phyloP scores from a whole-genome alignment of 2,797 vertebrate species.

The Loris lydekkerianus region DNA sequence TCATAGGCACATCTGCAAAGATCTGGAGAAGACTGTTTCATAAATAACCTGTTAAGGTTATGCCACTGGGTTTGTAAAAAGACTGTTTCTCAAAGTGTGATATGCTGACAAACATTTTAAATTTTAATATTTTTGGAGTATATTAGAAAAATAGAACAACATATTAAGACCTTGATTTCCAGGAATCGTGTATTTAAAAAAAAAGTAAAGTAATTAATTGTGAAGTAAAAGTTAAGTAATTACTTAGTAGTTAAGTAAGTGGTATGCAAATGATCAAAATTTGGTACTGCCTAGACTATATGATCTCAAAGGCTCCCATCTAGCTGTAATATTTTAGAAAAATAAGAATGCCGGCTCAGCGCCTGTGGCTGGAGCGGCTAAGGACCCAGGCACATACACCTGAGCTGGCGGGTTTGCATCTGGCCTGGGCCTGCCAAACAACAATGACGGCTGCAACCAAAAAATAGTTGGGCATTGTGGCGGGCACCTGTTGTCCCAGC shows the following conservation, averaged over 20 bases:
- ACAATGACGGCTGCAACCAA: too few relatives aligned
- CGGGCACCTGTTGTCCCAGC: too few relatives aligned
- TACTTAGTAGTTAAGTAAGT: background rate
- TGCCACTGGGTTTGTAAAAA: slow-evolving; percentile 4
- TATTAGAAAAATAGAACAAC: slow-evolving; percentile 42
- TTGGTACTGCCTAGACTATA: background rate
- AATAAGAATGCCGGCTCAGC: background rate
- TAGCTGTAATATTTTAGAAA: slow-evolving; percentile 20
- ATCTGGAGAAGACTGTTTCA: background rate
- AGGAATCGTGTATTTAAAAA: slow-evolving; percentile 46
- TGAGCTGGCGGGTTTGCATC: too few relatives aligned
- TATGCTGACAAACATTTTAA: background rate
- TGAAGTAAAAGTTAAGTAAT: too few relatives aligned
- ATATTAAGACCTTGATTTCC: slow-evolving; percentile 32
- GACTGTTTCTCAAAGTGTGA: slow-evolving; percentile 32
- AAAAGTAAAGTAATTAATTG: slow-evolving; percentile 5
- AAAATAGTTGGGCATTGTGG: too few relatives aligned
- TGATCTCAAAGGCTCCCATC: background rate
- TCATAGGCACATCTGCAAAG: background rate
- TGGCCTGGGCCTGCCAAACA: too few relatives aligned
- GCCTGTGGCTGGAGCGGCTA: too few relatives aligned
- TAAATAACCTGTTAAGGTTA: background rate
- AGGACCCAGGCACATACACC: too few relatives aligned
- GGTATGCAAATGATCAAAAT: background rate
- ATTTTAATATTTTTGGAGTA: slow-evolving; percentile 40